Evolutionary conservation across 92 coral and sea anemone genomes (phyloP).

Genomic region (Scolanthus callimorphus): DNA sequence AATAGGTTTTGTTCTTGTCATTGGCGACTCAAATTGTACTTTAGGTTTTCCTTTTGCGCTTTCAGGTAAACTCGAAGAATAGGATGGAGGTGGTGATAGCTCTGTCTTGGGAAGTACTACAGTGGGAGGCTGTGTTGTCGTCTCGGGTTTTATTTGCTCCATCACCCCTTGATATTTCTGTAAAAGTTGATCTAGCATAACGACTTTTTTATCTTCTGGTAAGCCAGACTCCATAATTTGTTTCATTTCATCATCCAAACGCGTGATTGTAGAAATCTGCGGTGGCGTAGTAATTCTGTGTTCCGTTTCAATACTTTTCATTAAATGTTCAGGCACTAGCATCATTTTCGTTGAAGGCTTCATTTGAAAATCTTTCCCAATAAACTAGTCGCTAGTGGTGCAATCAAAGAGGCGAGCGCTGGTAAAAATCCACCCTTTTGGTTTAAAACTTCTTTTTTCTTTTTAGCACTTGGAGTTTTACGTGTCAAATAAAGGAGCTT

Average conservation of each 20-base stretch:
- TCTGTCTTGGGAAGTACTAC: neutral
- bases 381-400: constrained; percentile 1
- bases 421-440: constrained; percentile 27
- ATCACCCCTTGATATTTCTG: neutral
- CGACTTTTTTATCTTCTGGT: neutral
- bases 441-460: constrained; percentile 11
- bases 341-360: constrained; percentile 19
- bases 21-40: neutral
- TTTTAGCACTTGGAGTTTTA: neutral
- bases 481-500: neutral
- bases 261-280: neutral
- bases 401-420: constrained; percentile 11
- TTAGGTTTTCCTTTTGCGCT: too few species aligned
- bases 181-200: neutral
- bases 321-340: constrained; percentile 11
- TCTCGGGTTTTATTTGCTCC: neutral
- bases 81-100: neutral
- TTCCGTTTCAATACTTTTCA: constrained; percentile 22
- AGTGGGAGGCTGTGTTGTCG: neutral
- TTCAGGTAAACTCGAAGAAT: neutral
- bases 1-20: neutral
- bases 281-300: constrained; percentile 14
- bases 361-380: constrained; percentile 12
- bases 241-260: neutral
- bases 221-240: neutral